phyloP scores from a whole-genome alignment of 2,113 vertebrate genomes.

The Strix uralensis region DNA sequence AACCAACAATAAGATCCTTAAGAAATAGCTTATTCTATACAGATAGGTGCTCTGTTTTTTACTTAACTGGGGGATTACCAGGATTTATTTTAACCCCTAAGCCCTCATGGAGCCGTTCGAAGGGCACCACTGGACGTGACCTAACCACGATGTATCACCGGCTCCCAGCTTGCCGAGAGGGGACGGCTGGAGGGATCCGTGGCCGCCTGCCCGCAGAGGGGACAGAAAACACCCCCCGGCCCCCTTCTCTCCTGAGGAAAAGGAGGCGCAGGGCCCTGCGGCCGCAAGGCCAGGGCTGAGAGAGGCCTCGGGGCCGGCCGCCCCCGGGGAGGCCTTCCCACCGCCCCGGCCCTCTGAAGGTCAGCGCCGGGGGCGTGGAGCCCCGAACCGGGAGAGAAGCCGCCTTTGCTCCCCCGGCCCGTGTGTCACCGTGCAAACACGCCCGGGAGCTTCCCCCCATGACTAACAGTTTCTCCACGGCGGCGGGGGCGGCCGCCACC shows the following conservation, averaged over 20 bases:
- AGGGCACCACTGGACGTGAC: background rate
- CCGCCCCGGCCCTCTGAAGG: background rate
- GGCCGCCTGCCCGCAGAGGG: fast-evolving
- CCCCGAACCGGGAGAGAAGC: background rate
- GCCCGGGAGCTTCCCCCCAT: background rate
- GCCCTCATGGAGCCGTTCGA: fast-evolving
- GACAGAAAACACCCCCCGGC: fast-evolving
- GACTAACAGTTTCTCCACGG: constrained; percentile 28
- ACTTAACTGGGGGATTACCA: background rate
- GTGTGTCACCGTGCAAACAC: background rate
- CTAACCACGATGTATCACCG: fast-evolving
- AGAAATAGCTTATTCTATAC: fast-evolving
- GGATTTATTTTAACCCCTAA: background rate
- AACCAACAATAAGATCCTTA: background rate
- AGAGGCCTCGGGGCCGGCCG: background rate
- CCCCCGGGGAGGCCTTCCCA: no score
- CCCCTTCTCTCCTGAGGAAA: fast-evolving
- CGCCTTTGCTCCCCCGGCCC: no score
- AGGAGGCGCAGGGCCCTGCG: background rate
- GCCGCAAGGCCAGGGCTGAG: background rate
- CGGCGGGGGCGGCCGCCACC: background rate
- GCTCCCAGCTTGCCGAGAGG: background rate
- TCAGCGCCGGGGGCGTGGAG: background rate
- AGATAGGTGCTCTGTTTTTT: fast-evolving
- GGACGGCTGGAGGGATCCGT: fast-evolving